Conservation (phyloP, 2,113 vertebrate species). For the Halichoeres trimaculatus region DNA sequence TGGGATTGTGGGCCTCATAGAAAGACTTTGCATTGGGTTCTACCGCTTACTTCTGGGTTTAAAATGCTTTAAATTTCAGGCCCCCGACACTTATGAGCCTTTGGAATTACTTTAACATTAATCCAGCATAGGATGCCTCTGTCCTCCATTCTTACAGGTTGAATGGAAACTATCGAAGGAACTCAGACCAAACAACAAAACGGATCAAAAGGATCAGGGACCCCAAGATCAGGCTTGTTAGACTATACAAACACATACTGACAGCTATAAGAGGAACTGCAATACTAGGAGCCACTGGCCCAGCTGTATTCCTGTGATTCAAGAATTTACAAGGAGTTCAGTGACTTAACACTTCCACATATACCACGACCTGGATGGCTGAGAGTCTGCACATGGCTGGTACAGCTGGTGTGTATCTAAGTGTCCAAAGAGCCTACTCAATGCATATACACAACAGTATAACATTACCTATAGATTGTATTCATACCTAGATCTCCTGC, state of each 20-base stretch:
- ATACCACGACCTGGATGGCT: slow-evolving; percentile 24
- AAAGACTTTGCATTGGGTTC: too few relatives aligned
- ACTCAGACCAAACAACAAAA: neutral
- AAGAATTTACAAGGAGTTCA: slow-evolving; percentile 7
- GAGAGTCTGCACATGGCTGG: slow-evolving; percentile 12
- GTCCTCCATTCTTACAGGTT: neutral
- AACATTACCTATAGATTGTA: neutral
- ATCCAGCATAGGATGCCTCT: too few relatives aligned
- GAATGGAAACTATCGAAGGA: neutral
- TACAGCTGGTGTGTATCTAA: slow-evolving; percentile 35
- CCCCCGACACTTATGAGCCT: too few relatives aligned
- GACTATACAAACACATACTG: neutral
- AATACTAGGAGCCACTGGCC: neutral
- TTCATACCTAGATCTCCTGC: slow-evolving; percentile 88
- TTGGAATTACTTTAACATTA: too few relatives aligned
- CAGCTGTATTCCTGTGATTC: neutral
- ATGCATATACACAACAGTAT: neutral
- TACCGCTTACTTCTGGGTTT: too few relatives aligned
- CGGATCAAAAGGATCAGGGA: too few relatives aligned
- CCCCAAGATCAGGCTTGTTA: neutral
- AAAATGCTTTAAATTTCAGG: too few relatives aligned
- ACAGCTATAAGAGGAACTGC: neutral
- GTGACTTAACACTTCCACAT: slow-evolving; percentile 26
- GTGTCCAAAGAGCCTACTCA: neutral
- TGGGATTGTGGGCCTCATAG: too few relatives aligned